Conservation (phyloP, 2,888 invertebrate species). For the Calameuta filiformis region DNA sequence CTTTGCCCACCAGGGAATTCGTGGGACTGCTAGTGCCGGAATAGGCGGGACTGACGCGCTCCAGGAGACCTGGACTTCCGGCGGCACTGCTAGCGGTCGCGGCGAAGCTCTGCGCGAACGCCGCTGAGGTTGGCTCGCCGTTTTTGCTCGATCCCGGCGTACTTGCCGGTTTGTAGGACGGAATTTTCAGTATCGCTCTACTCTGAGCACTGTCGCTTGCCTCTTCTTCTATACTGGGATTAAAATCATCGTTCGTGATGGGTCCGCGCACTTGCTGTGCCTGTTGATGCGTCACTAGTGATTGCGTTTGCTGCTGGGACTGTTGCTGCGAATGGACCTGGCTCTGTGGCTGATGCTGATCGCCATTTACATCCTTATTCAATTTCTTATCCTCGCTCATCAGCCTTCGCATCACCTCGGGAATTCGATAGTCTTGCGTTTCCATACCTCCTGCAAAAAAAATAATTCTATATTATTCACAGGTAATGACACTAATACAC, state of each 20-base stretch:
- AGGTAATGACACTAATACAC: not conserved
- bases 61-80: conserved; percentile 67
- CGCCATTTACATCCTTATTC: conserved; percentile 60
- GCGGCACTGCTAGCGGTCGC: conserved; percentile 39
- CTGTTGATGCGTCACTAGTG: conserved; percentile 37
- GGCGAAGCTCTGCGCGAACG: conserved; percentile 54
- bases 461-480: not conserved
- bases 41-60: conserved; percentile 67
- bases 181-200: conserved; percentile 88
- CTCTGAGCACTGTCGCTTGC: conserved; percentile 64
- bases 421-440: conserved; percentile 66
- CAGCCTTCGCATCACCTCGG: conserved; percentile 71
- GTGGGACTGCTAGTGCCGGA: conserved; percentile 69
- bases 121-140: conserved; percentile 54
- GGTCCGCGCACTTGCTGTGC: conserved; percentile 47
- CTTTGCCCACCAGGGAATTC: conserved; percentile 66
- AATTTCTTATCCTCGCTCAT: conserved; percentile 70
- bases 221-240: conserved; percentile 63
- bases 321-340: conserved; percentile 27
- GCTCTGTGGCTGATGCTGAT: conserved; percentile 44
- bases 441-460: conserved; percentile 46
- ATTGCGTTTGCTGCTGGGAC: conserved; percentile 47
- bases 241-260: conserved; percentile 67
- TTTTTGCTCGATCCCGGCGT: conserved; percentile 60
- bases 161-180: conserved; percentile 83